Evolutionary conservation across 2,797 vertebrate genomes (phyloP).

Genomic region (Malurus splendens): DNA sequence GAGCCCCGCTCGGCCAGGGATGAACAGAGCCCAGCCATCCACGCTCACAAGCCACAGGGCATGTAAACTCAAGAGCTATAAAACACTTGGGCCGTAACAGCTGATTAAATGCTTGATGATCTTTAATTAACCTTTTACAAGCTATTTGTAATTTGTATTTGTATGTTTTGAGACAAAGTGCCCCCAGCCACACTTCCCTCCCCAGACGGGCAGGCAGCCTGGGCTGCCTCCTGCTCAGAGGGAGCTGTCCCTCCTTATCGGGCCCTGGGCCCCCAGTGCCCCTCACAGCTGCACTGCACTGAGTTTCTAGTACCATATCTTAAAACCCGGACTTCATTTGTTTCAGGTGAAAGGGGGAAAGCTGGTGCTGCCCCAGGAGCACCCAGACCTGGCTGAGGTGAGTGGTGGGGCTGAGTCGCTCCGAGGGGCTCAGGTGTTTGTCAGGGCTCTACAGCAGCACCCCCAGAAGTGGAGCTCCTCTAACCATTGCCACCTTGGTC

Average conservation of each 20-base stretch:
- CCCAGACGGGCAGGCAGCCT: not conserved
- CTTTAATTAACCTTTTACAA: constrained; percentile 63
- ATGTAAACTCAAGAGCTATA: not conserved
- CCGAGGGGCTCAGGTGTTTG: not conserved
- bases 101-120: constrained; percentile 44
- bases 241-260: accelerated
- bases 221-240: not conserved
- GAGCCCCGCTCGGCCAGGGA: accelerated
- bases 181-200: not conserved
- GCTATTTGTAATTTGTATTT: constrained; percentile 35
- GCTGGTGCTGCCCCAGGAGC: not conserved
- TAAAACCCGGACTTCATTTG: not conserved
- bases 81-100: constrained; percentile 23
- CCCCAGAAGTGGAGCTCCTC: accelerated
- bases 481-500: not conserved
- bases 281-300: accelerated
- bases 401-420: accelerated
- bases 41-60: not conserved
- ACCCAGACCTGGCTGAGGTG: accelerated
- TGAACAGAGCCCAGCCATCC: not conserved
- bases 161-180: not conserved
- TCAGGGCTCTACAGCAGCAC: not conserved
- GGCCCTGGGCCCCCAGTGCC: not conserved
- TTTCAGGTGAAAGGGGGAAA: not conserved
- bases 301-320: not conserved